Evolutionary conservation across 2,113 vertebrate species (phyloP).

Genomic region (Monopterus albus): DNA sequence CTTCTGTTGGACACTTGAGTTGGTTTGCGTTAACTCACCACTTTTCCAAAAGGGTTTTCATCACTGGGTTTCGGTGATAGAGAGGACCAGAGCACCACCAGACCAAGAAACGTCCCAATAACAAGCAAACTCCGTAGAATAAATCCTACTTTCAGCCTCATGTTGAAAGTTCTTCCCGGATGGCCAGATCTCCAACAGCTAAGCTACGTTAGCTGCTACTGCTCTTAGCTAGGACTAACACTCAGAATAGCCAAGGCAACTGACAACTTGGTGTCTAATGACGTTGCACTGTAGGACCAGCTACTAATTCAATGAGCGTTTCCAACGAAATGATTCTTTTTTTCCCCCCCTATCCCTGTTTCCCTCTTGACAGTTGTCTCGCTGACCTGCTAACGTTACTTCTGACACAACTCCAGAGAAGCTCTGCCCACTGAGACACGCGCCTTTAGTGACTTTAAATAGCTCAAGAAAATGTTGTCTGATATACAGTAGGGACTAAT

Average conservation of each 20-base stretch:
- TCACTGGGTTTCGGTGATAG: conserved; percentile 83
- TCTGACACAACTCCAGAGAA: no score
- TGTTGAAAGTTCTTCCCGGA: conserved; percentile 64
- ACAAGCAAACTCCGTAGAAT: conserved; percentile 87
- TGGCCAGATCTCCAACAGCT: conserved; percentile 15
- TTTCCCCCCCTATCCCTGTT: no score
- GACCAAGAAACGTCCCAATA: conserved; percentile 87
- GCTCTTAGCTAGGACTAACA: not conserved
- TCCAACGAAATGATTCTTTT: no score
- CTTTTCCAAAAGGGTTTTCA: conserved; percentile 76
- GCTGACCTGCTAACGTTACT: no score
- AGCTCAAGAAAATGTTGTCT: no score
- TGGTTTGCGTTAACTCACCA: conserved; percentile 73
- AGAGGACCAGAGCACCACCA: conserved; percentile 90
- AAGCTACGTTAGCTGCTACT: conserved; percentile 37
- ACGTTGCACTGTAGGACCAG: no score
- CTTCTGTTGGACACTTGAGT: not conserved
- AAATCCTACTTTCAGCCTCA: conserved; percentile 92
- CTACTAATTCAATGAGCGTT: no score
- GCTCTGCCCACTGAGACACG: no score
- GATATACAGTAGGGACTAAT: no score
- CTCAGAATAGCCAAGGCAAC: not conserved
- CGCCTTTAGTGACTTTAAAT: no score
- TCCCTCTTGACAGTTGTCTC: no score
- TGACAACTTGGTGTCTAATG: conserved; percentile 2